These are phyloP conservation scores for Aspiorhynchus laticeps DNA, from an alignment of 2,113 vertebrate genomes.

Conservation along the genomic window DNA sequence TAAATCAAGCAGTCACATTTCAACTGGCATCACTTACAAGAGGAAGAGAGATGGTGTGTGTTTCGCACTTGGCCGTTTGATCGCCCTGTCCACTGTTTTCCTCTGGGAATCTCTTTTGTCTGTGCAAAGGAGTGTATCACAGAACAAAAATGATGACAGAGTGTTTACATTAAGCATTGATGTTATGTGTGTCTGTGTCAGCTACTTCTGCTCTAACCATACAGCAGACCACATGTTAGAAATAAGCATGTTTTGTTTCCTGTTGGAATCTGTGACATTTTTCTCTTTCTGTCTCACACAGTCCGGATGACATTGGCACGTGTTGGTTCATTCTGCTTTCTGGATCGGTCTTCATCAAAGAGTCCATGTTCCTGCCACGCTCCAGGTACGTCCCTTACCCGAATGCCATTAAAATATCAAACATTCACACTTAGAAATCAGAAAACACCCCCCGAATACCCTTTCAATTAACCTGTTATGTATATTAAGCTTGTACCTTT, in stretches of 20 bases:
- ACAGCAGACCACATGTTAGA: neutral
- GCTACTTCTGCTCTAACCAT: neutral
- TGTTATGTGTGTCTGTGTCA: constrained; percentile 17
- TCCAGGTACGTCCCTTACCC: constrained; percentile 87
- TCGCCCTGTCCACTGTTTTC: neutral
- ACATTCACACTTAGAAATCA: neutral
- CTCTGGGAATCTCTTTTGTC: neutral
- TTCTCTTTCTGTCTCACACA: constrained; percentile 56
- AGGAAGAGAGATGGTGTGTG: neutral
- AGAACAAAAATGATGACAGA: constrained; percentile 7
- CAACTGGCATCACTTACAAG: constrained; percentile 1
- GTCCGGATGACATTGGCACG: constrained; percentile 93
- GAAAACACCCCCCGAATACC: neutral
- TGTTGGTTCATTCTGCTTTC: constrained; percentile 99
- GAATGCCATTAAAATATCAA: neutral
- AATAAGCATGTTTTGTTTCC: constrained; percentile 1
- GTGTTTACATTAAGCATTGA: constrained; percentile 7
- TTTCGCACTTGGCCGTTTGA: neutral
- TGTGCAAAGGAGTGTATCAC: constrained; percentile 5
- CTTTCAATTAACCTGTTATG: neutral
- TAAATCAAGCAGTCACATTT: constrained; percentile 9
- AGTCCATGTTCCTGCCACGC: constrained; percentile 98
- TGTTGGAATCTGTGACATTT: neutral
- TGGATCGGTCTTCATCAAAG: constrained; percentile 99
- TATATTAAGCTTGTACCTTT: neutral